Evolutionary conservation across 1,140 invertebrate genomes (phyloP).

Genomic region (Apis mellifera): DNA sequence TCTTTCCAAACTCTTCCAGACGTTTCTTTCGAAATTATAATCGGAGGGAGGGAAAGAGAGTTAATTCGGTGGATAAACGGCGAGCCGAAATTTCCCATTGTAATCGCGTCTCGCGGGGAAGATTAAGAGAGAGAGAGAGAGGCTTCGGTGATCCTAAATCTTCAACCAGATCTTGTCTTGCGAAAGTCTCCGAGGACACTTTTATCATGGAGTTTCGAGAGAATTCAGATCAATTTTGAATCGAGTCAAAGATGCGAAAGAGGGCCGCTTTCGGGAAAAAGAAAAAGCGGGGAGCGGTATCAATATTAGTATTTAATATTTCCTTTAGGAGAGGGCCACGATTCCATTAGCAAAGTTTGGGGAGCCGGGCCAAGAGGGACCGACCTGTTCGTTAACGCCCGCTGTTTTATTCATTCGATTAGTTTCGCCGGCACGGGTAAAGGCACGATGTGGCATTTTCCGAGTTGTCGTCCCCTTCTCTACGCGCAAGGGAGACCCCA

Average conservation of each 20-base stretch:
- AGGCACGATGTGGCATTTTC: constrained; percentile 41
- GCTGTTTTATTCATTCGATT: constrained; percentile 73
- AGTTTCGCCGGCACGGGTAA: constrained; percentile 59
- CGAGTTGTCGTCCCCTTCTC: background rate
- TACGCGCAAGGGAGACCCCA: background rate
- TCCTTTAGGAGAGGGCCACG: constrained; percentile 65
- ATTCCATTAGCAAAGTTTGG: constrained; percentile 74
- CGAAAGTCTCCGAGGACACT: too few relatives aligned
- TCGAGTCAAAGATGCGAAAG: too few relatives aligned
- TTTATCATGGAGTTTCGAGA: too few relatives aligned
- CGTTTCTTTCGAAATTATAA: constrained; percentile 39
- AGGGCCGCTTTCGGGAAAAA: too few relatives aligned
- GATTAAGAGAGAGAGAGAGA: too few relatives aligned
- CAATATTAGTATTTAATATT: constrained; percentile 65
- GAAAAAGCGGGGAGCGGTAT: background rate
- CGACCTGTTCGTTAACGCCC: constrained; percentile 63
- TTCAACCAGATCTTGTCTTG: background rate
- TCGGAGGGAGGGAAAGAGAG: background rate
- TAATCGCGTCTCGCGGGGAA: constrained; percentile 32
- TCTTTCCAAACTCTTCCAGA: constrained; percentile 5
- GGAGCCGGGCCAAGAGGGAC: constrained; percentile 63
- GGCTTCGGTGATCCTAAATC: constrained; percentile 28
- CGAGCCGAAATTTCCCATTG: constrained; percentile 42
- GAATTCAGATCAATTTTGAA: too few relatives aligned
- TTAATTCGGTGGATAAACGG: constrained; percentile 15